Conservation (phyloP, 1,140 invertebrate genomes). For the Holcopasites calliopsidis region DNA sequence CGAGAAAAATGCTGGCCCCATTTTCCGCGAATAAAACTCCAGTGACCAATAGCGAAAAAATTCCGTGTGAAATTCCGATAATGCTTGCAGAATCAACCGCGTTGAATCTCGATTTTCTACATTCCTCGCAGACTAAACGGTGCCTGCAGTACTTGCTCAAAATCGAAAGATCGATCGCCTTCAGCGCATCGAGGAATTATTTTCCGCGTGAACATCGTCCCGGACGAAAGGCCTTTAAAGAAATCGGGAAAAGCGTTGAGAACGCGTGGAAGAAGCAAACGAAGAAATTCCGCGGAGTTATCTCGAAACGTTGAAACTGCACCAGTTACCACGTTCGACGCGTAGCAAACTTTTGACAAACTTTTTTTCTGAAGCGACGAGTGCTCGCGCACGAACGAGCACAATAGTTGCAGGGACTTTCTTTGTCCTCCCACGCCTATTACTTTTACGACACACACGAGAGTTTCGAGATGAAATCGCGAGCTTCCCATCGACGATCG, state of each 20-base stretch:
- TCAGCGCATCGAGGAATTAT: no score
- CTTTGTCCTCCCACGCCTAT: background rate
- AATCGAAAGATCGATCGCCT: no score
- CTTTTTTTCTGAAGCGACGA: background rate
- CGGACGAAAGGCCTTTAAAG: background rate
- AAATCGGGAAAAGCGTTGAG: background rate
- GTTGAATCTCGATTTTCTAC: background rate
- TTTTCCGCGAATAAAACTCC: conserved; percentile 11
- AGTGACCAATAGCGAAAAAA: background rate
- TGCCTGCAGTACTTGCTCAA: no score
- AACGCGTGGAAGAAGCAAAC: background rate
- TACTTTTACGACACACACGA: background rate
- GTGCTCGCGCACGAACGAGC: background rate
- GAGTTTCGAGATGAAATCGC: background rate
- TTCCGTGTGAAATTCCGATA: background rate
- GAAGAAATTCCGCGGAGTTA: background rate
- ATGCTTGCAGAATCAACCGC: background rate
- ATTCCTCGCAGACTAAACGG: background rate
- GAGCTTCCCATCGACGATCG: background rate
- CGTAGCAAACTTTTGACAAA: background rate
- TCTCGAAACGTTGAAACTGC: background rate
- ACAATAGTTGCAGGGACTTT: background rate
- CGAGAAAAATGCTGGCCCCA: background rate
- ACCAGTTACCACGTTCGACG: no score
- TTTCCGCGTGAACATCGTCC: background rate